Percentiles rank a stretch among this genome's conserved stretches.
Conservation (phyloP, 2,797 vertebrate genomes). For the Acestrorhynchus altus region DNA sequence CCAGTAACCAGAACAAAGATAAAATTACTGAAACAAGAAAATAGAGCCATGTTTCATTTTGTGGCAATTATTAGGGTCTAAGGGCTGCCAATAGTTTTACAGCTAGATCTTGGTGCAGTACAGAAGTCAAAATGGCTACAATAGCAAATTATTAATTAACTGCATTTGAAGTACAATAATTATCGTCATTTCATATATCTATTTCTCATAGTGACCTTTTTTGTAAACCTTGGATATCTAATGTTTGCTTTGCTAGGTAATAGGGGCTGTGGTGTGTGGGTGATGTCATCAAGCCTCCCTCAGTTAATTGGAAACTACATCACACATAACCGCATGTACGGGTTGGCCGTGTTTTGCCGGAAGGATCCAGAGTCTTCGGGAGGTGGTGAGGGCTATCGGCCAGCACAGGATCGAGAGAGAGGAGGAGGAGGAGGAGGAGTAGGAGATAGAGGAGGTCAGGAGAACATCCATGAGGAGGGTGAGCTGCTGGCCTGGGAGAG, state of each 20-base stretch:
- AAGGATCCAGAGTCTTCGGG: conserved; percentile 80
- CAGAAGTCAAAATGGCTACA: no score
- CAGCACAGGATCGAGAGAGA: conserved; percentile 75
- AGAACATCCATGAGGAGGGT: conserved; percentile 89
- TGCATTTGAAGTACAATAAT: no score
- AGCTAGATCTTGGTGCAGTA: no score
- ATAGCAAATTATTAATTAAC: no score
- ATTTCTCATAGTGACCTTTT: no score
- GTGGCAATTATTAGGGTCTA: no score
- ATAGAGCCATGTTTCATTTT: no score
- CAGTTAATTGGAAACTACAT: conserved; percentile 88
- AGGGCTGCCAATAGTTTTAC: no score
- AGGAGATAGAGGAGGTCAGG: conserved; percentile 76
- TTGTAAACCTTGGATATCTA: not conserved
- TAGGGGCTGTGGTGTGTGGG: conserved; percentile 91
- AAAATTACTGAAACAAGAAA: no score
- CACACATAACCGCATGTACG: conserved; percentile 89
- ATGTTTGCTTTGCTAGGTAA: conserved; percentile 77
- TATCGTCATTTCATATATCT: no score
- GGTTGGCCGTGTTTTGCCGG: conserved; percentile 88
- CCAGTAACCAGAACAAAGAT: no score
- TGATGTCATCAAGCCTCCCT: conserved; percentile 91
- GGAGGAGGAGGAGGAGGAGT: conserved; percentile 68
- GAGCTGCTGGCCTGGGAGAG: conserved; percentile 87
- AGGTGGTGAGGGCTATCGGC: conserved; percentile 76